Evolutionary conservation across 2,797 vertebrate genomes (phyloP).

Genomic region (Odontamblyopus lacepedii): DNA sequence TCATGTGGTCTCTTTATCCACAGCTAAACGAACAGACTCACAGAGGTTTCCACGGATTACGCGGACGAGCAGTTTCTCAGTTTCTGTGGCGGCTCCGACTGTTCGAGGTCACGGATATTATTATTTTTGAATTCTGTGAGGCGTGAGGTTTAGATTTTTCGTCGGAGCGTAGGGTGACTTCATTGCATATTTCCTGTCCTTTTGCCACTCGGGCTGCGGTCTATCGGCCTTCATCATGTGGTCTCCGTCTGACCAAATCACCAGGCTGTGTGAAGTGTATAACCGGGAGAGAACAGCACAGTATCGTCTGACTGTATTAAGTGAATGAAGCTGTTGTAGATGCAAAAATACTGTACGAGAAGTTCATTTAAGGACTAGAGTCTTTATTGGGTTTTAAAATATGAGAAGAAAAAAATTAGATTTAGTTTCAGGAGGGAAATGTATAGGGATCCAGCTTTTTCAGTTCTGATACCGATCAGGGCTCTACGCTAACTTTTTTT

Average conservation of each 20-base stretch:
- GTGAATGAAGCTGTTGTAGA: conserved; percentile 42
- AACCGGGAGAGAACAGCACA: conserved; percentile 54
- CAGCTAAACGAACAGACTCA: conserved; percentile 49
- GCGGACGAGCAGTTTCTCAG: conserved; percentile 35
- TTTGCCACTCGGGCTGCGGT: conserved; percentile 73
- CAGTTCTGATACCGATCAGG: no score
- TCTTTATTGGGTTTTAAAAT: conserved; percentile 50
- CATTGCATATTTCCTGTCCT: conserved; percentile 69
- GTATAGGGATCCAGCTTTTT: no score
- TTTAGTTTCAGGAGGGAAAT: neutral
- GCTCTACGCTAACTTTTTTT: no score
- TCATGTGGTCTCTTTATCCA: conserved; percentile 72
- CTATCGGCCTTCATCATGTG: conserved; percentile 72
- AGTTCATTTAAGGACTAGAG: neutral
- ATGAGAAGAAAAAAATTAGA: neutral
- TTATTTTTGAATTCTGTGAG: conserved; percentile 65
- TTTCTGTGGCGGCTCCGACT: conserved; percentile 36
- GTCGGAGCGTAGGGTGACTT: conserved; percentile 59
- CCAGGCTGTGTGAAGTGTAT: conserved; percentile 67
- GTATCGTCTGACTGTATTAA: conserved; percentile 54
- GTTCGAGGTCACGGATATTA: conserved; percentile 63
- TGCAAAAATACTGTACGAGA: conserved; percentile 24
- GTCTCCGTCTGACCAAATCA: conserved; percentile 71
- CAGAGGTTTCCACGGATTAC: conserved; percentile 12
- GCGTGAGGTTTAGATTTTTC: conserved; percentile 55